Base-by-base conservation (phyloP, 2,888 invertebrate genomes). In the Sceliomorpha sp. region DNA sequence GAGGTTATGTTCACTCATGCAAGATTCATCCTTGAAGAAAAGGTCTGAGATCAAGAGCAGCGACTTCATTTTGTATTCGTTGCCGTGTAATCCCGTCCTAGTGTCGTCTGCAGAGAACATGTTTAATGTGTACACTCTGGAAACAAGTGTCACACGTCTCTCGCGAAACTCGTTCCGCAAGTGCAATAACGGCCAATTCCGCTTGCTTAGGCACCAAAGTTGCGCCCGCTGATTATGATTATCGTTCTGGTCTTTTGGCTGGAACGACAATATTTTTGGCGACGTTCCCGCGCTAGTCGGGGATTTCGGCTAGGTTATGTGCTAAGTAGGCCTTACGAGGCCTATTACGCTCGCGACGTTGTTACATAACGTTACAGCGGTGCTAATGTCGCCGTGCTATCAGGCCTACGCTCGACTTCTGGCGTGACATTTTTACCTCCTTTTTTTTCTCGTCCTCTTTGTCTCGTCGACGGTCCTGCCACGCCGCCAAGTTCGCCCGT, bases 301-400 rank as follows among this genome's bases (percentile, higher is more conserved):
- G 62, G 64, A 66, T 69, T 71, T 62, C 34, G 59, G 58, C 58
- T 40, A 20, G 58, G 34, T 34, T 59, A 42, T 59, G 36, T 20
- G 44, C 44, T 68, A 74, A 72, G 67, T 67, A 70, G 70, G 72
- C 70, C 63, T 67, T 58, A 69, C 63, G 72, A 63, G 60, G 67
- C 67, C 56, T 59, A 70, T 72, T 72, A 58, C 32, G 37, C 40
- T n/a, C 42, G 31, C 31, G 44, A 67, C 40, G 40, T 26, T 8
- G 32, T 55, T 56, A 64, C 47, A 37, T 70, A 42, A 62, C 47
- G 37, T 55, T 47, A 66, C 47, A 27, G 36, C 12, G 48, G 53
- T 44, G 66, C 51, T 62, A 70, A 67, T 62, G 51, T 14, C 20
- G 32, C 14, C 39, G 10, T 36, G 36, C 53, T 64, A 47, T 53